Evolutionary conservation across 2,113 vertebrate genomes (phyloP).

Genomic region (Mesitornis unicolor): DNA sequence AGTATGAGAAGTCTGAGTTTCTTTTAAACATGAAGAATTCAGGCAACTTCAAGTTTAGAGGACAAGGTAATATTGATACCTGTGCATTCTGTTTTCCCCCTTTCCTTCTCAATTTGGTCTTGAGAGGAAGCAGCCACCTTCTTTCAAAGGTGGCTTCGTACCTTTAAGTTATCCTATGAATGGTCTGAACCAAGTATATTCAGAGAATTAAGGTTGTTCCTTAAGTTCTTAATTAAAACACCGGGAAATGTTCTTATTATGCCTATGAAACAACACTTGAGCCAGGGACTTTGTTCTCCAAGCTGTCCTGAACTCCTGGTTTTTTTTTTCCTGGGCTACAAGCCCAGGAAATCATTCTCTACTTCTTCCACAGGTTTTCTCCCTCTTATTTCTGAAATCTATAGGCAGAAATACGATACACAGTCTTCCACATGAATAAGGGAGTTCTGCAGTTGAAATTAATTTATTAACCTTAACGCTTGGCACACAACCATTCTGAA

Average conservation of each 20-base stretch:
- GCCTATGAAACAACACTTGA: not conserved
- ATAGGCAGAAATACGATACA: not conserved
- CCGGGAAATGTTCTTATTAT: not conserved
- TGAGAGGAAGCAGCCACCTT: not conserved
- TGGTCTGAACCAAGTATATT: not conserved
- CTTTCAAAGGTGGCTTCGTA: not conserved
- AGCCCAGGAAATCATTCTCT: not conserved
- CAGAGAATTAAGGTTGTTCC: not conserved
- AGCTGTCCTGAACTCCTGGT: not conserved
- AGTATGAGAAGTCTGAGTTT: not conserved
- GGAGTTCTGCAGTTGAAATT: not conserved
- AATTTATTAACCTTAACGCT: not conserved
- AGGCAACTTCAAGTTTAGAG: not conserved
- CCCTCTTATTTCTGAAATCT: not conserved
- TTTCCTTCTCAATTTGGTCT: not conserved
- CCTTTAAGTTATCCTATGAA: not conserved
- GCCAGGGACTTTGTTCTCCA: not conserved
- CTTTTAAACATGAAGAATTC: not conserved
- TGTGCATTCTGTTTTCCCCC: not conserved
- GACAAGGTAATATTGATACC: not conserved
- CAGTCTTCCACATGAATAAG: not conserved
- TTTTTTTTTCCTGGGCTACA: not conserved
- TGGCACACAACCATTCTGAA: not conserved
- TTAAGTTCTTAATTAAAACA: not conserved
- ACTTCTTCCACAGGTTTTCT: not conserved